phyloP scores from a whole-genome alignment of 2,113 vertebrate species.

The Mormyrus iriodes region DNA sequence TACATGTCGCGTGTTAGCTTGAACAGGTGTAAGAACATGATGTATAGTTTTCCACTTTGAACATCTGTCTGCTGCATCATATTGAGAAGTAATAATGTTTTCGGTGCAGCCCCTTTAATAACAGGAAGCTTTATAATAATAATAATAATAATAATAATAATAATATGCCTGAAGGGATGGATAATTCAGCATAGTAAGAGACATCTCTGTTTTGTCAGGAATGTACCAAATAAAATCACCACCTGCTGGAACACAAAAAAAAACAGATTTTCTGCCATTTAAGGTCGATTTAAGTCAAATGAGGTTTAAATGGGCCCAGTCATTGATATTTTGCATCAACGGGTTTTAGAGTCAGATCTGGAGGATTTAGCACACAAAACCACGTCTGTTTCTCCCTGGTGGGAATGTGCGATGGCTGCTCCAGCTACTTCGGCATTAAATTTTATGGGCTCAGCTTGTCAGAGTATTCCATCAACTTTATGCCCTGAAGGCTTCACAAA shows the following conservation, averaged over 20 bases:
- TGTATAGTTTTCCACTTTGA: background rate
- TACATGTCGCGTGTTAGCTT: background rate
- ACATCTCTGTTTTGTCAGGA: background rate
- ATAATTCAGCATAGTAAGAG: background rate
- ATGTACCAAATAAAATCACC: background rate
- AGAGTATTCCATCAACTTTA: background rate
- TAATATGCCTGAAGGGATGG: background rate
- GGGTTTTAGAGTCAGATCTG: background rate
- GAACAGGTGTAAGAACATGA: background rate
- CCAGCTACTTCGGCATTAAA: background rate
- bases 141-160: background rate
- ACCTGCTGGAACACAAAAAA: background rate
- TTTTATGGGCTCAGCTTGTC: background rate
- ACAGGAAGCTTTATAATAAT: background rate
- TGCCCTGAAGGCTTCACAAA: background rate
- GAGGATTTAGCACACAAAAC: background rate
- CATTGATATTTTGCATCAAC: slow-evolving; percentile 5
- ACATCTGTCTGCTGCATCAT: background rate
- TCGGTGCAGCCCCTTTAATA: background rate
- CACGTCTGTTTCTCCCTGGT: background rate
- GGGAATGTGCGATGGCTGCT: background rate
- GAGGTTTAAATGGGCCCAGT: background rate
- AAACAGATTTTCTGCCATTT: background rate
- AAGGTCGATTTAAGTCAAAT: background rate
- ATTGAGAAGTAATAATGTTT: background rate